Evolutionary conservation across 2,888 invertebrate species (phyloP).

Genomic region (Atherix ibis): DNA sequence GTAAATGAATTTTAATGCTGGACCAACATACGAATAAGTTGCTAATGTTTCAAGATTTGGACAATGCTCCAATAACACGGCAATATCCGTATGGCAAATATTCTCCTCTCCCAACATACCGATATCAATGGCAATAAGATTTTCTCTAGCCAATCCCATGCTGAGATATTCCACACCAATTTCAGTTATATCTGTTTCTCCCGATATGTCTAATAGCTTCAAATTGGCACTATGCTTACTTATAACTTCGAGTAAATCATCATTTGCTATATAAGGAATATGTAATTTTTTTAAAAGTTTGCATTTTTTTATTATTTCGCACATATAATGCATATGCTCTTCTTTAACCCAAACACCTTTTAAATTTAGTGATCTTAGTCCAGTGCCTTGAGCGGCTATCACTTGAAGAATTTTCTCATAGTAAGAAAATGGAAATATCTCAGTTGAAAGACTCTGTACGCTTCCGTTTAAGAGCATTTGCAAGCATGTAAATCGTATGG

Average conservation of each 20-base stretch:
- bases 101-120: slow-evolving; percentile 55
- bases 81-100: slow-evolving; percentile 48
- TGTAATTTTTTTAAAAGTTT: slow-evolving; percentile 43
- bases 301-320: slow-evolving; percentile 41
- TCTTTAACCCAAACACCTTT: slow-evolving; percentile 61
- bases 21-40: slow-evolving; percentile 52
- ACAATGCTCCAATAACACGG: slow-evolving; percentile 43
- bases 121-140: slow-evolving; percentile 45
- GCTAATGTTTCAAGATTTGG: slow-evolving; percentile 48
- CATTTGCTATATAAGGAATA: slow-evolving; percentile 55
- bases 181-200: slow-evolving; percentile 51
- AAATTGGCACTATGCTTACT: slow-evolving; percentile 39
- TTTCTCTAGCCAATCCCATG: slow-evolving; percentile 37
- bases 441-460: slow-evolving; percentile 47
- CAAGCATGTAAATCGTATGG: slow-evolving; percentile 48
- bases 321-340: slow-evolving; percentile 46
- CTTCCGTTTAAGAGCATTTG: slow-evolving; percentile 47
- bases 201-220: slow-evolving; percentile 48
- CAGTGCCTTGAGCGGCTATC: slow-evolving; percentile 45
- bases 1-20: slow-evolving; percentile 40
- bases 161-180: slow-evolving; percentile 44
- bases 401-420: slow-evolving; percentile 51
- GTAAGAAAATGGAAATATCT: slow-evolving; percentile 55
- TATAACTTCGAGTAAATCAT: slow-evolving; percentile 45
- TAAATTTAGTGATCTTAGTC: slow-evolving; percentile 46